phyloP scores from a whole-genome alignment of 2,888 invertebrate genomes.

The Merodon equestris region DNA sequence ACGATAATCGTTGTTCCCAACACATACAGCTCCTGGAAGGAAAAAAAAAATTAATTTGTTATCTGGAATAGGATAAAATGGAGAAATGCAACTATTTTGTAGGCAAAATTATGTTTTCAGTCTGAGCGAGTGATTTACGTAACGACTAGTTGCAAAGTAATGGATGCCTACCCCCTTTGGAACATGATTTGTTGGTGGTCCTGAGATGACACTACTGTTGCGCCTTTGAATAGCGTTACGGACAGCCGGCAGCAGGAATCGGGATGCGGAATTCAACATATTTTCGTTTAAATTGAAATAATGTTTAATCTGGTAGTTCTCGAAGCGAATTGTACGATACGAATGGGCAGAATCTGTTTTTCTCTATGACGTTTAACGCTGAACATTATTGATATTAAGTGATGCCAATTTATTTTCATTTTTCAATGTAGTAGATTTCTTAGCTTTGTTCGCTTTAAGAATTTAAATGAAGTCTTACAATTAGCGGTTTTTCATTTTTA shows the following conservation, averaged over 20 bases:
- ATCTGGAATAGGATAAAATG: neutral
- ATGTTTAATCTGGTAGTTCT: neutral
- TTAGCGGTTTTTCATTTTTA: no score
- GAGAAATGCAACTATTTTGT: no score
- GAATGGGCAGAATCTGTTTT: constrained; percentile 38
- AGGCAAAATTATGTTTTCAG: neutral
- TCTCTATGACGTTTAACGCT: constrained; percentile 40
- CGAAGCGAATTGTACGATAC: constrained; percentile 4
- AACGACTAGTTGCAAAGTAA: constrained; percentile 59
- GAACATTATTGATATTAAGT: neutral
- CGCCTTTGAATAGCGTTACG: constrained; percentile 75
- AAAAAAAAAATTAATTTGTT: neutral
- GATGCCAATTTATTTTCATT: constrained; percentile 6
- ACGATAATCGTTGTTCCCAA: constrained; percentile 70
- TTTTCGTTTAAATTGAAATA: constrained; percentile 5
- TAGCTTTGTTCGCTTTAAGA: no score
- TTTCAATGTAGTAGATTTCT: neutral
- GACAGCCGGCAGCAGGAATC: constrained; percentile 75
- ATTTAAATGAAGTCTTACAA: no score
- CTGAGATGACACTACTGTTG: constrained; percentile 75
- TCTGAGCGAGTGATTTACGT: constrained; percentile 73
- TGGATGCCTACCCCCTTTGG: constrained; percentile 76
- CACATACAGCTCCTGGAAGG: constrained; percentile 75
- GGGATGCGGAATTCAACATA: constrained; percentile 76
- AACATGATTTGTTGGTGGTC: constrained; percentile 76